Percentiles rank a stretch among this genome's conserved stretches.
Evolutionary conservation across 2,113 vertebrate genomes (phyloP).

Genomic region (Anhinga rufa): DNA sequence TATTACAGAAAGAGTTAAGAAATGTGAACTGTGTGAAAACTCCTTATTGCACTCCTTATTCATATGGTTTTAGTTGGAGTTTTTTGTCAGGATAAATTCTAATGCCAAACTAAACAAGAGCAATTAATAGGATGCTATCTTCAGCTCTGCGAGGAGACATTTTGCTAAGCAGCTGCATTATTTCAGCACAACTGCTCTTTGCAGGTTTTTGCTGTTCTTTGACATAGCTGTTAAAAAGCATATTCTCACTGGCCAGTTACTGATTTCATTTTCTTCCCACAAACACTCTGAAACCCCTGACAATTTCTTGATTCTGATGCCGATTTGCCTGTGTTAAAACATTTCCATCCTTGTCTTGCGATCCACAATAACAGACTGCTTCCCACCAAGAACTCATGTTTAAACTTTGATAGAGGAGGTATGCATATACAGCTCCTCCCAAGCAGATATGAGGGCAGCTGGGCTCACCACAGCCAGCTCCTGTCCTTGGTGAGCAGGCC

Average conservation of each 20-base stretch:
- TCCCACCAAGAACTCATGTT: neutral
- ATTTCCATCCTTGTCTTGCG: neutral
- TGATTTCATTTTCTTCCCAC: neutral
- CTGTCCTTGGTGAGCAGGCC: fast-evolving
- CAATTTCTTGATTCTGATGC: neutral
- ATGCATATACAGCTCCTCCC: neutral
- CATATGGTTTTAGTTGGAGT: neutral
- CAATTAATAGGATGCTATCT: neutral
- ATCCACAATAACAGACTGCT: neutral
- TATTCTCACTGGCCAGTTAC: neutral
- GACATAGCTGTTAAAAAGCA: neutral
- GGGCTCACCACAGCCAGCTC: neutral
- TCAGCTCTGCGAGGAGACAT: neutral
- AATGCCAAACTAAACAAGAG: neutral
- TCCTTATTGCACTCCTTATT: neutral
- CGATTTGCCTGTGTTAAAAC: neutral
- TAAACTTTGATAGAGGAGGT: neutral
- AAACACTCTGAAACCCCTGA: neutral
- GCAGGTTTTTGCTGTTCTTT: neutral
- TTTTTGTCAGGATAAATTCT: neutral
- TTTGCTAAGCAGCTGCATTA: neutral
- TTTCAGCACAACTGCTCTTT: neutral
- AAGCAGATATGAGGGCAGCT: neutral
- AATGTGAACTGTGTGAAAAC: neutral
- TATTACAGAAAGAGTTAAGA: neutral